Conservation (phyloP, 2,888 invertebrate species). For the Eupithecia pulchellata region DNA sequence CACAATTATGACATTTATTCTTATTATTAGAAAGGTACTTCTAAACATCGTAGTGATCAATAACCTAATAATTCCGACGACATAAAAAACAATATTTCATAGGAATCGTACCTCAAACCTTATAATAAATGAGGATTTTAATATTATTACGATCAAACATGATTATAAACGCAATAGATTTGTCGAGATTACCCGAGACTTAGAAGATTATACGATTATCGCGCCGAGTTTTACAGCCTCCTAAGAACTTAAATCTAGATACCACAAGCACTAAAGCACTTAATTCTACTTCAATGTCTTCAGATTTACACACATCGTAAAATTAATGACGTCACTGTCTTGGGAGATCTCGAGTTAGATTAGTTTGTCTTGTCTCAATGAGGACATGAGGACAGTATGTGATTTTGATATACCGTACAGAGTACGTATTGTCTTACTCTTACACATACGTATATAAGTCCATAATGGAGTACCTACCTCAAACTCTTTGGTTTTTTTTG, state of each 20-base stretch:
- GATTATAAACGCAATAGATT: constrained; percentile 1
- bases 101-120: background rate
- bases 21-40: too few species aligned
- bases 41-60: too few species aligned
- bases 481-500: too few species aligned
- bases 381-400: background rate
- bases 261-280: constrained; percentile 17
- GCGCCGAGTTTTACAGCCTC: constrained; percentile 14
- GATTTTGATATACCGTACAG: background rate
- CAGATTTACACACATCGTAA: constrained; percentile 29
- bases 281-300: constrained; percentile 20
- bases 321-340: constrained; percentile 17
- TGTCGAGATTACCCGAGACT: constrained; percentile 11
- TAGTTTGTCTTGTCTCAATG: background rate
- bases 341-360: background rate
- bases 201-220: constrained; percentile 16
- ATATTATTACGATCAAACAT: background rate
- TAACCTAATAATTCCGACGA: too few species aligned
- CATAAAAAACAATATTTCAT: background rate
- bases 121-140: background rate
- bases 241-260: constrained; percentile 22
- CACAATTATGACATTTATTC: too few species aligned
- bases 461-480: background rate
- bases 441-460: too few species aligned
- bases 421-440: too few species aligned